Conservation (phyloP, 2,888 invertebrate genomes). For the Invenusta paracnida region DNA sequence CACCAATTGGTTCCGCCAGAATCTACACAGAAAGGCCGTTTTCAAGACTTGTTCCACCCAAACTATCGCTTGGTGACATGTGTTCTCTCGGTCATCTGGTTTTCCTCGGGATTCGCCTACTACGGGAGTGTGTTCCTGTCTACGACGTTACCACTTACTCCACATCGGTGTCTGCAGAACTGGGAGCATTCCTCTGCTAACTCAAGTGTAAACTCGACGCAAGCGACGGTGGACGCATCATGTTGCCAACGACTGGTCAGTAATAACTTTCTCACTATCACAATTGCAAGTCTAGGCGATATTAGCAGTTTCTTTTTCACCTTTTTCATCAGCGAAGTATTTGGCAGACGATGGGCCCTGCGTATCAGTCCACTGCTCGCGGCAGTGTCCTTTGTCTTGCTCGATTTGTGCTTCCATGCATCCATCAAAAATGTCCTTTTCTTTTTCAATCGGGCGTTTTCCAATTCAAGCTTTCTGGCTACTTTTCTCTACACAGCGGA, state of each 20-base stretch:
- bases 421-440: not conserved
- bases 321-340: not conserved
- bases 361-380: not conserved
- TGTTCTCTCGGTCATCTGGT: constrained; percentile 66
- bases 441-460: constrained; percentile 3
- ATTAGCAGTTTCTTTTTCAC: not conserved
- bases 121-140: constrained; percentile 90
- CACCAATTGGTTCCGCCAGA: not conserved
- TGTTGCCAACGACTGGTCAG: constrained; percentile 32
- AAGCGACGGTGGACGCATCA: no score
- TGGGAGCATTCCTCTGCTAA: not conserved
- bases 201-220: no score
- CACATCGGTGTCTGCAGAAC: constrained; percentile 20
- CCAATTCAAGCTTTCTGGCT: not conserved
- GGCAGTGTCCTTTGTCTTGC: not conserved
- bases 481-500: constrained; percentile 48
- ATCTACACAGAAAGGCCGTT: not conserved
- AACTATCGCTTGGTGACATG: not conserved
- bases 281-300: constrained; percentile 14
- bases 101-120: constrained; percentile 87
- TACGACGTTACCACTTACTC: constrained; percentile 68
- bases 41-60: not conserved
- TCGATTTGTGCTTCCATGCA: constrained; percentile 4
- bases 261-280: not conserved
- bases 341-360: constrained; percentile 17